Conservation (phyloP, 2,797 vertebrate species). For the Darevskia mixta region DNA sequence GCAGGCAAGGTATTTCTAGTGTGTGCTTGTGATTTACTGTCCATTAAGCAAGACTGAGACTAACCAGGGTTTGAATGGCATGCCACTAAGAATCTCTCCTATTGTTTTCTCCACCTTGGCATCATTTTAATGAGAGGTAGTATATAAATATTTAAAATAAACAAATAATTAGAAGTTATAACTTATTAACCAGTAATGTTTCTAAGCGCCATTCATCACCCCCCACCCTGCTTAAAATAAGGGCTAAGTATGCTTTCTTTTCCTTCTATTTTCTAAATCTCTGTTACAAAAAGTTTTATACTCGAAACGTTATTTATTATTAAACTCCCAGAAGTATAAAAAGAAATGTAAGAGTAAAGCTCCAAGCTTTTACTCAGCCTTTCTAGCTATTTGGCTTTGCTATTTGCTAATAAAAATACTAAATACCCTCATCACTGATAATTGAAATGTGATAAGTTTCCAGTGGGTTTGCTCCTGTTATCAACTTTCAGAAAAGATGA, state of each 20-base stretch:
- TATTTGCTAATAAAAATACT: constrained; percentile 59
- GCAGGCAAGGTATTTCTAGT: constrained; percentile 63
- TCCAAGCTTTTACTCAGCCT: constrained; percentile 54
- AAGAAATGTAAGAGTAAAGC: constrained; percentile 10
- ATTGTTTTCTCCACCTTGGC: background rate
- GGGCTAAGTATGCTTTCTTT: too few species aligned
- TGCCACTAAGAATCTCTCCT: background rate
- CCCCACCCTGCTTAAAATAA: too few species aligned
- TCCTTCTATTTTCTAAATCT: background rate
- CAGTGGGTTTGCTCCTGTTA: background rate
- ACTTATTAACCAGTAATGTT: too few species aligned
- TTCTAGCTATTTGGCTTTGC: constrained; percentile 40
- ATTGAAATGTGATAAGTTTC: background rate
- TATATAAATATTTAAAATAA: too few species aligned
- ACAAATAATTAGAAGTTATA: too few species aligned
- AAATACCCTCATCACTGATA: constrained; percentile 55
- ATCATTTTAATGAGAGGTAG: too few species aligned
- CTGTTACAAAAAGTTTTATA: background rate
- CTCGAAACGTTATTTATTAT: background rate
- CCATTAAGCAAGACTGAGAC: background rate
- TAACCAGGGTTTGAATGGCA: background rate
- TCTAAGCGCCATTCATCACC: too few species aligned
- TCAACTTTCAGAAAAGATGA: background rate
- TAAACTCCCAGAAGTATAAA: background rate
- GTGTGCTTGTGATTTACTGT: constrained; percentile 50